Percentiles rank a stretch among this genome's conserved stretches.
Evolutionary conservation across 2,888 invertebrate species (phyloP).

Genomic region (Caenorhabditis sp.): DNA sequence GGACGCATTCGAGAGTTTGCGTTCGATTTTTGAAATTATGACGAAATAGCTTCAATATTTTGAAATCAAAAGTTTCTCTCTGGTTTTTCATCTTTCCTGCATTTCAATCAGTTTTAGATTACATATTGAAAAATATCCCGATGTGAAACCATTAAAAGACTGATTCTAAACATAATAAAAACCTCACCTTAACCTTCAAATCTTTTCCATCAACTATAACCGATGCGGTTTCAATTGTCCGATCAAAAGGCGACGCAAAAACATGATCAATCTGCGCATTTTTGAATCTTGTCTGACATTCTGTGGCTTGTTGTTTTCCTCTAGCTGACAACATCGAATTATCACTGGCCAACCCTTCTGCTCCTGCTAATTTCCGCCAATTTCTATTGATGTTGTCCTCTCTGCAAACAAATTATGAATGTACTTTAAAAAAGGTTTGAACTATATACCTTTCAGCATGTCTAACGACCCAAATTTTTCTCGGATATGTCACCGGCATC

Average conservation of each 20-base stretch:
- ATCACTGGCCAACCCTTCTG: conserved; percentile 51
- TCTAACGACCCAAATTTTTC: conserved; percentile 64
- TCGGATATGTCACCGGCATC: conserved; percentile 49
- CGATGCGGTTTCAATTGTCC: conserved; percentile 66
- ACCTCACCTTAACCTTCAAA: conserved; percentile 59
- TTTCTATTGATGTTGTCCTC: conserved; percentile 52
- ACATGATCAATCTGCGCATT: conserved; percentile 57
- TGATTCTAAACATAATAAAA: not conserved
- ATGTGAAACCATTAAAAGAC: not conserved
- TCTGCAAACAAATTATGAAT: conserved; percentile 17
- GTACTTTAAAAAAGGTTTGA: no score
- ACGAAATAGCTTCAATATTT: no score
- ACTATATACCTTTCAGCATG: conserved; percentile 62
- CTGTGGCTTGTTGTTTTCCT: conserved; percentile 61
- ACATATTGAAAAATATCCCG: not conserved
- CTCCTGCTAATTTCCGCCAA: conserved; percentile 37
- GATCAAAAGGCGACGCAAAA: conserved; percentile 67
- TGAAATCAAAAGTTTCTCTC: no score
- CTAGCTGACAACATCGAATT: conserved; percentile 63
- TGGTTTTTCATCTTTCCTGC: no score
- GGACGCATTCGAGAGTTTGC: no score
- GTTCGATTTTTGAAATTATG: no score
- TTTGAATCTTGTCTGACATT: conserved; percentile 54
- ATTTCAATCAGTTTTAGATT: no score
- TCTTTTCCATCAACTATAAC: conserved; percentile 48